Evolutionary conservation across 30 jellyfish, hydroid and myxozoan species (phyloP).

Genomic region (Aurelia sp.): DNA sequence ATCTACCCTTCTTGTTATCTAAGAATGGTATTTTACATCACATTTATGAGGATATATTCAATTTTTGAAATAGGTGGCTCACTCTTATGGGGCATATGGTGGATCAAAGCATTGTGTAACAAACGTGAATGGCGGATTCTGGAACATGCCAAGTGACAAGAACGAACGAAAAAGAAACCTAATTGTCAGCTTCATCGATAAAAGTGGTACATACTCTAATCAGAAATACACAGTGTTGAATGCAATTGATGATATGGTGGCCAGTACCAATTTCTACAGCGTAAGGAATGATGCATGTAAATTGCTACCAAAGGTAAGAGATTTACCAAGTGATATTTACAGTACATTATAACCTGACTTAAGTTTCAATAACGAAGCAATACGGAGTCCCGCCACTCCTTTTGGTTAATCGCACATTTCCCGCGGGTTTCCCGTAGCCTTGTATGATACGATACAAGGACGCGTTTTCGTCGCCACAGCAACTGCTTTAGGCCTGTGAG

Average conservation of each 20-base stretch:
- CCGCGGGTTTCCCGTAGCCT: too few species aligned
- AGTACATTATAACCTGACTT: too few species aligned
- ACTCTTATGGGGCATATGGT: slow-evolving; percentile 56
- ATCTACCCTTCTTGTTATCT: too few species aligned
- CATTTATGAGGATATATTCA: too few species aligned
- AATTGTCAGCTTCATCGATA: slow-evolving; percentile 29
- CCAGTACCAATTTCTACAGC: slow-evolving; percentile 1
- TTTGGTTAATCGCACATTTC: too few species aligned
- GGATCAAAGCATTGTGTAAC: slow-evolving; percentile 40
- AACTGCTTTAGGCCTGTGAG: too few species aligned
- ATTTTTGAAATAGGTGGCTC: neutral
- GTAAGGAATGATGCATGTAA: slow-evolving; percentile 16
- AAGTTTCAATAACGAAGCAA: too few species aligned
- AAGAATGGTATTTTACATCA: too few species aligned
- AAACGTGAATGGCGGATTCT: slow-evolving; percentile 27
- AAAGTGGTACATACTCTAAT: slow-evolving; percentile 42
- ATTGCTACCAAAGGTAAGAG: neutral
- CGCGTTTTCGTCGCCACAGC: too few species aligned
- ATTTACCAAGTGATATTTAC: too few species aligned
- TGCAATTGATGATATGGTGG: slow-evolving; percentile 27
- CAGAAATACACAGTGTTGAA: slow-evolving; percentile 32
- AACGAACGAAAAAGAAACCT: slow-evolving; percentile 42
- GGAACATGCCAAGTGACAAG: slow-evolving; percentile 28
- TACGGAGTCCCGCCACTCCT: too few species aligned
- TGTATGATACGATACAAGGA: too few species aligned